Base-by-base conservation (phyloP, 2,888 invertebrate species). In the Athalia cordata region DNA sequence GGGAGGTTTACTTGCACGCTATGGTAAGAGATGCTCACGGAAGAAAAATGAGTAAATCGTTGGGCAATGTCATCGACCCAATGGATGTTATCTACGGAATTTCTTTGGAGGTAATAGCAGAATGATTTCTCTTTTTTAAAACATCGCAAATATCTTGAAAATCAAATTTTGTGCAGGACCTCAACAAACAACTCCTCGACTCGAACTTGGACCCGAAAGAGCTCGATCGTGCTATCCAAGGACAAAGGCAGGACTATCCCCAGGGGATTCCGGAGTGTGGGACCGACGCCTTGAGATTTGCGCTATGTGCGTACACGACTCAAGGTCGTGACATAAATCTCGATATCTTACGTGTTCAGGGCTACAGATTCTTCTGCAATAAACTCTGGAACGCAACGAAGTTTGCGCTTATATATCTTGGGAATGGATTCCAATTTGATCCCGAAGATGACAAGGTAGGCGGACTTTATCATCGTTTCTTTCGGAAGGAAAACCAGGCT, bases 331-430 rank as follows among this genome's bases (percentile, higher is more conserved):
- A 99, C 90, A 95, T 99, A 86, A 99, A 99, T 92, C 94, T 99
- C 89, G 99, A 99, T 90, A 98, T 99, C 78, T 92, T 95, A 81
- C 94, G 98, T 79, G 97, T 98, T 11, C 97, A 96, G 88, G 98
- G 98, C 5, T 98, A 99, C 92, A 93, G 98, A 83, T 96, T 98
- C 91, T 99, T 99, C 93, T 99, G 99, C 91, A 99, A 99, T 91
- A 99, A 99, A 90, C 92, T 99, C 70, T 99, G 99, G 99, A 99
- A 99, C 91, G 99, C 99, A 0, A 95, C 96, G 45, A 97, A 96
- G 91, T 99, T 99, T 90, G 95, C 98, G 0, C 92, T 98, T 81
- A 92, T 93, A 89, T 95, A 95, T 89, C 93, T 95, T 87, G 92
- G 91, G 0, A 91, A 92, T 61, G 91, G 92, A 68, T 92, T 93